A percentile compares a stretch with the other conserved stretches of the same genome.
Evolutionary conservation across 1,140 invertebrate species (phyloP).

Genomic region (Antheraea mylitta): DNA sequence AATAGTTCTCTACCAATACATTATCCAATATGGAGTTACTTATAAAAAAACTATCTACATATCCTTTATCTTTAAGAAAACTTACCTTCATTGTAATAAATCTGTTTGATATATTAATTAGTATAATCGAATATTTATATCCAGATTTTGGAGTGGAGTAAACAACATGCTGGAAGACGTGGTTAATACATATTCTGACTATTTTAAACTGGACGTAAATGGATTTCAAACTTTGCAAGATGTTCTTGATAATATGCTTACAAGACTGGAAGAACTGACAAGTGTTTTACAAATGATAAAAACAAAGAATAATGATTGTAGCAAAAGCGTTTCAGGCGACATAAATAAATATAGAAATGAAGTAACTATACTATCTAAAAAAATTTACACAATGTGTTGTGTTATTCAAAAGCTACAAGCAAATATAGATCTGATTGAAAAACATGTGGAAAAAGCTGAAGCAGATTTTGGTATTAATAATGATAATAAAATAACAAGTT

Average conservation of each 20-base stretch:
- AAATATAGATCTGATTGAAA: slow-evolving; percentile 70
- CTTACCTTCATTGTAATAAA: slow-evolving; percentile 64
- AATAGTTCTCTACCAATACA: not conserved
- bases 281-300: slow-evolving; percentile 75
- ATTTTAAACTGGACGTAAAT: slow-evolving; percentile 70
- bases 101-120: slow-evolving; percentile 51
- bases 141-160: slow-evolving; percentile 56
- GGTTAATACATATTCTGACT: slow-evolving; percentile 65
- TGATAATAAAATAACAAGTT: slow-evolving; percentile 69
- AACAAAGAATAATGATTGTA: slow-evolving; percentile 62
- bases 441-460: slow-evolving; percentile 72
- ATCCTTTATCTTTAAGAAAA: slow-evolving; percentile 48
- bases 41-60: slow-evolving; percentile 47
- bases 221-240: slow-evolving; percentile 73
- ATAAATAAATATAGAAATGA: slow-evolving; percentile 64
- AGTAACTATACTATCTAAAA: slow-evolving; percentile 63
- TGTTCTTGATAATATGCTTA: slow-evolving; percentile 77
- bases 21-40: slow-evolving; percentile 48
- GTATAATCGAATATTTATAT: slow-evolving; percentile 62
- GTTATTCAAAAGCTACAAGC: slow-evolving; percentile 58
- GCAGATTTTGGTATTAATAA: slow-evolving; percentile 61
- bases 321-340: slow-evolving; percentile 52
- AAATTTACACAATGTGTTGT: slow-evolving; percentile 59
- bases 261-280: slow-evolving; percentile 74
- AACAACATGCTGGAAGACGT: slow-evolving; percentile 63